Base-by-base conservation (phyloP, 2,113 vertebrate genomes). In the Puntigrus tetrazona region DNA sequence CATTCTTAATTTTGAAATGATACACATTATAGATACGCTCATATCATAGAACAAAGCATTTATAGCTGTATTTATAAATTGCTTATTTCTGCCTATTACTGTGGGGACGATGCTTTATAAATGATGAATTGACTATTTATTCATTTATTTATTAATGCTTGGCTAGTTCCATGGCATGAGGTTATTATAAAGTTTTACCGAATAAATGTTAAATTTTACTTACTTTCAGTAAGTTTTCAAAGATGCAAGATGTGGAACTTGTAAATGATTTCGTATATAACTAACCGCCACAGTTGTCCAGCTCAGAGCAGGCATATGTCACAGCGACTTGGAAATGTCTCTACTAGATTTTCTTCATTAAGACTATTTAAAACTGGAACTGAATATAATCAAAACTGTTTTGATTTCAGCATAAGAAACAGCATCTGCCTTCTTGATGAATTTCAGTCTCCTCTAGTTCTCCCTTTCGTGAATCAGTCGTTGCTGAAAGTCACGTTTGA, bases 241-340 rank as follows among this genome's bases (percentile, higher is more conserved):
- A 89, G 81, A 75, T 88, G 36, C 84, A 79, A 67, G 90, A 91
- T 91, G 88, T 70, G 87, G 87, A 88, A 67, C 87, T 41, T 80
- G 81, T 90, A 89, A 93, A 93, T 91, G 87, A 91, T 89, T 91
- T 90, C 88, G 88, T 91, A 90, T 90, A 89, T 91, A 91, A 88
- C 90, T 92, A 92, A 88, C 87, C 74, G 88, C 90, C 88, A 83
- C 84, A 87, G 84, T 88, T 88, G 76, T 88, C 79, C 87, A 85
- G 50, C 41, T 34, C 27, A 81, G 4, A 50, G 20, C 7, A 67
- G 13, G 7, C 7, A 14, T 22, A 79, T 41, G 16, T 52, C 43
- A 34, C 11, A 31, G 45, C 6, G 73, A 31, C 14, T 38, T 38
- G 31, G 34, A 41, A 29, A 57, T 55, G 7, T 27, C 34, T 27